Conservation (phyloP, 64 coral and sea anemone genomes). For the Montipora efflorescens region DNA sequence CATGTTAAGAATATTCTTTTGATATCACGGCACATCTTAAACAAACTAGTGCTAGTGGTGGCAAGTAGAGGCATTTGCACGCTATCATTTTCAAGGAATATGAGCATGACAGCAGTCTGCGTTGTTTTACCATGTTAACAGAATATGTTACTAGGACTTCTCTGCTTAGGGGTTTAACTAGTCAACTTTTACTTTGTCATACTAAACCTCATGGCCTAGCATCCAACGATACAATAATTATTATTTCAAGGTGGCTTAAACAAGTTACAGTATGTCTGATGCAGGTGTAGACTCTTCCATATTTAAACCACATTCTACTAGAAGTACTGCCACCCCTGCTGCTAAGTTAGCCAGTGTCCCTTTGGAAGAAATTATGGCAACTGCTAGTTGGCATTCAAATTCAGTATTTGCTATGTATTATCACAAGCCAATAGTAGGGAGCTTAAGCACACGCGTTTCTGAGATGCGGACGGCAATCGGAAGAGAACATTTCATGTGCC, state of each 20-base stretch:
- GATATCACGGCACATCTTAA: slow-evolving; percentile 17
- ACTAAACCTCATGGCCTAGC: slow-evolving; percentile 67
- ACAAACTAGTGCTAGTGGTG: slow-evolving; percentile 4
- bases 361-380: slow-evolving; percentile 55
- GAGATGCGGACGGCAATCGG: too few species aligned
- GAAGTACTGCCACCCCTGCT: slow-evolving; percentile 62
- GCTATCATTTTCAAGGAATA: slow-evolving; percentile 65
- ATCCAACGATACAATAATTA: background rate
- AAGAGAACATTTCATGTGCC: too few species aligned
- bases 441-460: too few species aligned
- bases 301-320: slow-evolving; percentile 62
- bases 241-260: too few species aligned
- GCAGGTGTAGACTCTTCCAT: slow-evolving; percentile 53
- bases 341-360: slow-evolving; percentile 59
- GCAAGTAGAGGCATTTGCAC: slow-evolving; percentile 35
- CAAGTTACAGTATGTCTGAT: slow-evolving; percentile 4
- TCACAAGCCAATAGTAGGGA: slow-evolving; percentile 33
- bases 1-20: slow-evolving; percentile 38
- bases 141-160: slow-evolving; percentile 61
- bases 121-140: slow-evolving; percentile 48
- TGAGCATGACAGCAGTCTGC: slow-evolving; percentile 33
- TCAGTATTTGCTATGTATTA: slow-evolving; percentile 65
- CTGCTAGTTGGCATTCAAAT: slow-evolving; percentile 68
- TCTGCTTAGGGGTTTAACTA: slow-evolving; percentile 32
- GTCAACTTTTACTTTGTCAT: slow-evolving; percentile 64